These are phyloP conservation scores for Spheniscus mendiculus DNA, from an alignment of 2,113 vertebrate species.

Conservation along the genomic window DNA sequence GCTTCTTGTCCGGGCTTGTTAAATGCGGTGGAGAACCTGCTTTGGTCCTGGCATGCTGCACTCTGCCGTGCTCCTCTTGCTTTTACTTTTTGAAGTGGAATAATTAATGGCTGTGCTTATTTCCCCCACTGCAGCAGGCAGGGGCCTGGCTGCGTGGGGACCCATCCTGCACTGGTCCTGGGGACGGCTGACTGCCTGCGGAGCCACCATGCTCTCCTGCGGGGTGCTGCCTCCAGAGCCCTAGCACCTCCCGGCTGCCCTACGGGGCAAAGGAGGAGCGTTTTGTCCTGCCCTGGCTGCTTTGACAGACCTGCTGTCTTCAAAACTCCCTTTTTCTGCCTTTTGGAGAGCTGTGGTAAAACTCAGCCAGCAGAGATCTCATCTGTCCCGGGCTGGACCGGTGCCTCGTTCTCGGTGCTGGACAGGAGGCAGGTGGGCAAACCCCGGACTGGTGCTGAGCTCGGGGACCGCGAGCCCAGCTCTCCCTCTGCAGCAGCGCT, in stretches of 20 bases:
- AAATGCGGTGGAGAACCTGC: rapidly evolving
- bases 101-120: not conserved
- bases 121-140: not conserved
- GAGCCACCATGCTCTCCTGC: rapidly evolving
- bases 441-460: not conserved
- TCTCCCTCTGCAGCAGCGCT: not conserved
- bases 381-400: not conserved
- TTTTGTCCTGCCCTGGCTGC: not conserved
- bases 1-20: not conserved
- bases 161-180: rapidly evolving
- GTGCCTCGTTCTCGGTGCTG: rapidly evolving
- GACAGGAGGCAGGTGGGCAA: rapidly evolving
- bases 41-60: not conserved
- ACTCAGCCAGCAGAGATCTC: not conserved
- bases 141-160: not conserved
- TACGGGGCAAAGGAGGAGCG: not conserved
- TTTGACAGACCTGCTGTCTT: not conserved
- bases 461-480: rapidly evolving
- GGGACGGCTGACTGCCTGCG: rapidly evolving
- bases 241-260: not conserved
- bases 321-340: not conserved
- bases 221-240: not conserved
- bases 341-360: not conserved
- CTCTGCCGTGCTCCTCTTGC: not conserved
- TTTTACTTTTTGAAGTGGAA: not conserved